Evolutionary conservation across 2,888 invertebrate species (phyloP), one percentile per base, ranked within the genome.

Genomic region (Lithophane semibrunnea): DNA sequence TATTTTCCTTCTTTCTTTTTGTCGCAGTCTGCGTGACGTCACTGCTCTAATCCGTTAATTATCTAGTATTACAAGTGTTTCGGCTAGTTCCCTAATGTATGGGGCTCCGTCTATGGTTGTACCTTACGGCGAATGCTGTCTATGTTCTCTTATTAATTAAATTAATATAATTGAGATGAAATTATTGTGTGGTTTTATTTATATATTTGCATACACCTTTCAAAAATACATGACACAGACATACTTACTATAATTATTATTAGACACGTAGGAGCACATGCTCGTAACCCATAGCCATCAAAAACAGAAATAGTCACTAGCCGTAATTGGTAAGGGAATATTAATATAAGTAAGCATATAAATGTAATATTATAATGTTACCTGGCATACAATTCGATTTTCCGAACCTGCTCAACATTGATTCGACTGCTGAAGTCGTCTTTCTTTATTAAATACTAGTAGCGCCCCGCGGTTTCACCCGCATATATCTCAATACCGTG

Each of bases 91-190:
- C 73, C 61, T 54, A 21, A 12, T 85, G 85, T 82, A 85, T 65
- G 82, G 76, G 73, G 58, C 66, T 68, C 80, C 73, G 76, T 58
- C 60, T 73, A 67, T 80, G 86, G 87, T 88, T 88, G 82, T 88
- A 87, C 49, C 85, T 82, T 69, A 65, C 64, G 73, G 85, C 87
- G 77, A 79, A 87, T 60, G 86, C 85, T 86, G 88, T 86, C 77
- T 88, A 86, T 80, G 82, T 87, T 87, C 87, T 88, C 76, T 88
- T 88, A 78, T 78, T 84, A 88, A 87, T 83, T 88, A 87, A 88
- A 87, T 85, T 80, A 87, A 87, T 88, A 88, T 88, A 88, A 87
- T 75, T 84, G 78, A 87, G 21, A 88, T 77, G 49, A 88, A 77
- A 79, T 67, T 73, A 72, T 73, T 24, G 54, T 44, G 63, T 69